phyloP scores from a whole-genome alignment of 2,797 vertebrate species.

The Atherinosoma microstoma region DNA sequence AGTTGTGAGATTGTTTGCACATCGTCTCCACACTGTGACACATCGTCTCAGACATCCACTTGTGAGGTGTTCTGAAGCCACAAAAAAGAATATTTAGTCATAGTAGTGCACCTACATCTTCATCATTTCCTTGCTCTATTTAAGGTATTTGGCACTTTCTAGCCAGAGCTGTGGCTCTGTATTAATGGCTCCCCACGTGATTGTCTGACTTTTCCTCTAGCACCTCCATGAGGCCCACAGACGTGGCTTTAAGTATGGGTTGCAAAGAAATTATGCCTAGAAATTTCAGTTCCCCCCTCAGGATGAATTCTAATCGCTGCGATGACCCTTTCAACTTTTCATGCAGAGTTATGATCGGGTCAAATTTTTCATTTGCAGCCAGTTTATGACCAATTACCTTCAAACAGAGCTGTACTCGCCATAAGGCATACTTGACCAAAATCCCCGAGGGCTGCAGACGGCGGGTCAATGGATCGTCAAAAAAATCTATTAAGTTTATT shows the following conservation, averaged over 20 bases:
- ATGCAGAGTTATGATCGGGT: constrained; percentile 7
- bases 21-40: constrained; percentile 16
- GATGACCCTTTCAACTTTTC: constrained; percentile 15
- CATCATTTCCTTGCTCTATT: neutral
- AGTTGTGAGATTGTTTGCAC: constrained; percentile 41
- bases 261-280: constrained; percentile 5
- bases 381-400: constrained; percentile 15
- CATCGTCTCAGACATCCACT: constrained; percentile 8
- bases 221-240: neutral
- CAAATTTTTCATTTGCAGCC: constrained; percentile 16
- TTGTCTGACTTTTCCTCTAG: neutral
- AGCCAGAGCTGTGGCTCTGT: neutral
- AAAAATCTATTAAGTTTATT: constrained; percentile 16
- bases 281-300: neutral
- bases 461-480: neutral
- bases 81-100: neutral
- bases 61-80: constrained; percentile 4
- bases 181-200: neutral
- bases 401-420: neutral
- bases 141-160: neutral
- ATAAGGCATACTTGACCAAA: neutral
- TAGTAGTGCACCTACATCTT: neutral
- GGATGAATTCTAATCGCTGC: neutral
- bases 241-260: neutral
- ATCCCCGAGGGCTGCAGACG: neutral